These are phyloP conservation scores for Urocynchramus pylzowi DNA, from an alignment of 2,113 vertebrate species.

Conservation along the genomic window DNA sequence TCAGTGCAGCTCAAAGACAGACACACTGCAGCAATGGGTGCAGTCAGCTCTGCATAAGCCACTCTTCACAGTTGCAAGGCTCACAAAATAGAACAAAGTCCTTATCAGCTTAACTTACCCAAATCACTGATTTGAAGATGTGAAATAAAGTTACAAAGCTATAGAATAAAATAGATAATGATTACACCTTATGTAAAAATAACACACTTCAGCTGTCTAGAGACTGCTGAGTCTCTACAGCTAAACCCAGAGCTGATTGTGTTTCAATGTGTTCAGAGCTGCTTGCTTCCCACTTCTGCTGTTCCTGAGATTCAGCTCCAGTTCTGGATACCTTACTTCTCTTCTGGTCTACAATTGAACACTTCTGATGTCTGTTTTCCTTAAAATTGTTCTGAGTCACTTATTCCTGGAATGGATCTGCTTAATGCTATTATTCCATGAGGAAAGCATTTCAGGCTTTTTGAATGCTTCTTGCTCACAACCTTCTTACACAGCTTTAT, in stretches of 20 bases:
- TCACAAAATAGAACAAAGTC: background rate
- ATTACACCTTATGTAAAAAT: background rate
- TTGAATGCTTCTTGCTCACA: background rate
- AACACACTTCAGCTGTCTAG: background rate
- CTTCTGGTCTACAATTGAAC: background rate
- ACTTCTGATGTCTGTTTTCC: accelerated
- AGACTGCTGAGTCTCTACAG: background rate
- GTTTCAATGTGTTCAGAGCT: background rate
- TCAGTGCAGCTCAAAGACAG: background rate
- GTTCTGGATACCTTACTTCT: background rate
- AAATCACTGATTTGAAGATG: background rate
- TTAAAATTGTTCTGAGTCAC: background rate
- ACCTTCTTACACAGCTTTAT: background rate
- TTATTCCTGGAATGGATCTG: background rate
- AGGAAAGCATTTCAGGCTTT: background rate
- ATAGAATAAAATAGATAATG: background rate
- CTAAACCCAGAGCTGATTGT: background rate
- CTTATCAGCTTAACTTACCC: background rate
- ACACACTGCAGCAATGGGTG: background rate
- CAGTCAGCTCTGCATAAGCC: background rate
- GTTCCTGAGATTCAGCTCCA: background rate
- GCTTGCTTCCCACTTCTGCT: background rate
- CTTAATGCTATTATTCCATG: background rate
- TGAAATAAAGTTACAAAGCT: background rate
- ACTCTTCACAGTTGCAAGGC: background rate